Evolutionary conservation across 1,140 invertebrate genomes (phyloP).

Genomic region (Conus ventricosus): DNA sequence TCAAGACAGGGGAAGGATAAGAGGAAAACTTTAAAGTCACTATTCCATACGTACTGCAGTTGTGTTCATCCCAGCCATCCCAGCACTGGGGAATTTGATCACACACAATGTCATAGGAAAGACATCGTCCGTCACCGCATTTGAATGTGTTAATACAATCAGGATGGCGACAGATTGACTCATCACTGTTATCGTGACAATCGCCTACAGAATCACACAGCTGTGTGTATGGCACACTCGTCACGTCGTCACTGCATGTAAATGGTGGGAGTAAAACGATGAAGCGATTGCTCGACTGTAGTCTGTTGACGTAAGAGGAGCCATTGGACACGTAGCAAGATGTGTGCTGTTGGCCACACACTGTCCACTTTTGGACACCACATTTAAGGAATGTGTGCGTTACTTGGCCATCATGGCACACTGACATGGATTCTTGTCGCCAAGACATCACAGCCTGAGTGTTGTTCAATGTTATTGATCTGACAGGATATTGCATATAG

Average conservation of each 20-base stretch:
- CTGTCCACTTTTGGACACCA: constrained; percentile 15
- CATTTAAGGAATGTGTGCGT: not conserved
- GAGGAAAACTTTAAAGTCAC: not conserved
- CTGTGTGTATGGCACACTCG: not conserved
- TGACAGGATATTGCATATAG: too few relatives aligned
- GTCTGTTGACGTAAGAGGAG: not conserved
- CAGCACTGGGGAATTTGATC: not conserved
- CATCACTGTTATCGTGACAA: not conserved
- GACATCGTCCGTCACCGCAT: not conserved
- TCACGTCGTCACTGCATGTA: not conserved
- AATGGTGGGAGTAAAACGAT: constrained; percentile 19
- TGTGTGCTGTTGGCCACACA: not conserved
- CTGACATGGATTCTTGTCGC: constrained; percentile 45
- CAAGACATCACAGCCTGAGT: constrained; percentile 46
- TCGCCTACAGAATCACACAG: not conserved
- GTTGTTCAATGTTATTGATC: too few relatives aligned
- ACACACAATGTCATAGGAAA: not conserved
- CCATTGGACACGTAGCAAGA: not conserved
- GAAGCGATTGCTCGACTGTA: not conserved
- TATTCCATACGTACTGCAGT: constrained; percentile 31
- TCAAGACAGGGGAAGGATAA: constrained; percentile 35
- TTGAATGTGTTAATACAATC: constrained; percentile 6
- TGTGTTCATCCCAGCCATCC: constrained; percentile 1
- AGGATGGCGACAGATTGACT: not conserved
- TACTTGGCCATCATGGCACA: not conserved